phyloP scores from a whole-genome alignment of 2,888 invertebrate species.

The Neria commutata region DNA sequence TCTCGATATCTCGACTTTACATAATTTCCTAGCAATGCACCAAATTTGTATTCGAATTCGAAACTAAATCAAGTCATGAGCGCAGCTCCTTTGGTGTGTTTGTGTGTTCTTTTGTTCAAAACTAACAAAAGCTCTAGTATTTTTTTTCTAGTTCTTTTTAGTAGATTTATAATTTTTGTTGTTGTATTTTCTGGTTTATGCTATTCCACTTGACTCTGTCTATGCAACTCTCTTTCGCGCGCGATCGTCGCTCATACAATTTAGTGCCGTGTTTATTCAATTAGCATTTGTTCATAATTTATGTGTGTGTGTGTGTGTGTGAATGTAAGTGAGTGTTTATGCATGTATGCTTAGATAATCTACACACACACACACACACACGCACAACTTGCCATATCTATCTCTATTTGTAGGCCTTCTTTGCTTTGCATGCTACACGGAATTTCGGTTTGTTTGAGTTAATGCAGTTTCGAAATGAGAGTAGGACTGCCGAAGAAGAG shows the following conservation, averaged over 20 bases:
- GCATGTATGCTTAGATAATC: conserved; percentile 7
- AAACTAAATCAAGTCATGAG: background rate
- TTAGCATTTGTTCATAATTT: conserved; percentile 14
- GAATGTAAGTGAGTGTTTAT: background rate
- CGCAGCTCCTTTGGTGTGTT: too few relatives aligned
- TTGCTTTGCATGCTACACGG: background rate
- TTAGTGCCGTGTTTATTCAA: conserved; percentile 20
- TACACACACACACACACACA: background rate
- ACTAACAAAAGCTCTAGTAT: background rate
- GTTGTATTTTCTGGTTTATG: background rate
- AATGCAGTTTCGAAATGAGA: background rate
- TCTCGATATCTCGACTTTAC: too few relatives aligned
- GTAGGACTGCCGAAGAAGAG: too few relatives aligned
- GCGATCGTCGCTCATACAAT: too few relatives aligned
- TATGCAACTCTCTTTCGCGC: too few relatives aligned
- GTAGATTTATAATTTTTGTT: too few relatives aligned
- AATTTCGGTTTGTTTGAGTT: background rate
- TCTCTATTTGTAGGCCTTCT: background rate
- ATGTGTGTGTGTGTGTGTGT: background rate
- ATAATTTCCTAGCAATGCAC: too few relatives aligned
- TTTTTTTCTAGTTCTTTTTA: too few relatives aligned
- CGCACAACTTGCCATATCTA: background rate
- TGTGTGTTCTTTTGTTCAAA: background rate
- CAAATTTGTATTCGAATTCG: too few relatives aligned
- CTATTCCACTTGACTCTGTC: background rate